Conservation (phyloP, 1,140 invertebrate species). For the Drosophila ananassae region DNA sequence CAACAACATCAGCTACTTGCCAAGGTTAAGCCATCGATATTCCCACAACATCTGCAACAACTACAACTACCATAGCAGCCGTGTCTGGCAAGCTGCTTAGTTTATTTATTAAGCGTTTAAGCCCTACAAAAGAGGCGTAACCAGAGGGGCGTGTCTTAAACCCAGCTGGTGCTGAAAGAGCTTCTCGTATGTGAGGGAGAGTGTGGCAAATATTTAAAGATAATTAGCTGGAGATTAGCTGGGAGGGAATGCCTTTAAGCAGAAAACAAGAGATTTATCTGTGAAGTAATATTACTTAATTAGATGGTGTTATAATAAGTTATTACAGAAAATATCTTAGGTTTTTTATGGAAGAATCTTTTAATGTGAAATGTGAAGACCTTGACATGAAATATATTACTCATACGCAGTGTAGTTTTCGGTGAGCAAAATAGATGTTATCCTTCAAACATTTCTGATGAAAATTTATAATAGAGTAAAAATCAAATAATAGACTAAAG, state of each 20-base stretch:
- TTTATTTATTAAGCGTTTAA: slow-evolving; percentile 77
- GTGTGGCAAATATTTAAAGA: slow-evolving; percentile 69
- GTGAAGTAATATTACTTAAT: background rate
- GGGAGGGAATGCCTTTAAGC: background rate
- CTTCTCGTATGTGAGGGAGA: slow-evolving; percentile 2
- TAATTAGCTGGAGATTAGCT: slow-evolving; percentile 46
- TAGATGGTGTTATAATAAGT: background rate
- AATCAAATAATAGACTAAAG: no score
- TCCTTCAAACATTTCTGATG: no score
- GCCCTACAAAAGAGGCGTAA: slow-evolving; percentile 44
- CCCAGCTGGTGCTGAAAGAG: slow-evolving; percentile 9
- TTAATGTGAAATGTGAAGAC: no score
- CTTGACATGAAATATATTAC: background rate
- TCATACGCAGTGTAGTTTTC: background rate
- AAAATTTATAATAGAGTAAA: no score
- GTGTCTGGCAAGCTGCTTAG: slow-evolving; percentile 73
- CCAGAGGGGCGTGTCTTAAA: slow-evolving; percentile 22
- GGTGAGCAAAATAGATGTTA: no score
- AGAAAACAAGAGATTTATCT: background rate
- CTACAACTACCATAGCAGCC: slow-evolving; percentile 9
- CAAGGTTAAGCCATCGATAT: slow-evolving; percentile 71
- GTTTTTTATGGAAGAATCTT: no score
- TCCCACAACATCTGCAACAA: slow-evolving; percentile 37
- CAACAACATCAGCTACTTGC: slow-evolving; percentile 38
- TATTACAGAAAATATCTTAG: no score